Base-by-base conservation (phyloP, 2,888 invertebrate genomes). In the Ophion obscuratus region DNA sequence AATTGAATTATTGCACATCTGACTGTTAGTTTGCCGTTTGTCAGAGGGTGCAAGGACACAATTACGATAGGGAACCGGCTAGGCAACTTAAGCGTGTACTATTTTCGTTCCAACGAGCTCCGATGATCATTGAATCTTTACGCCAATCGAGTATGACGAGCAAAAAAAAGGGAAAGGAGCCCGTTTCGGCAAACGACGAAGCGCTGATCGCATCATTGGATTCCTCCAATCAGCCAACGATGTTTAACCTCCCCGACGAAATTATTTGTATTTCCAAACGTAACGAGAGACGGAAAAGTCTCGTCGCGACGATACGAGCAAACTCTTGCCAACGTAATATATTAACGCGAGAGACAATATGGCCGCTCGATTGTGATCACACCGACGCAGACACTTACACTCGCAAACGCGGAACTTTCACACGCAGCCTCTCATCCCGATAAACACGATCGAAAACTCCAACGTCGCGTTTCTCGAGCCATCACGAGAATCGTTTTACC, bases 231-330 rank as follows among this genome's bases (percentile, higher is more conserved):
- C 88, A 89, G 83, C 88, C 89, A 89, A 89, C 90, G 90, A 90
- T 90, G 89, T 91, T 90, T 91, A 89, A 61, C 89, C 90, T 91
- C 90, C 90, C 91, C 91, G 92, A 91, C 89, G 87, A 90, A 91
- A 90, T 91, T 90, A 87, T 81, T 74, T 81, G 53, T 73, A 76
- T 70, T 70, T 27, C 24, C 27, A 68, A 79, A 24, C 14, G 24
- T 7, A n/a, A 84, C 17, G 62, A 79, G 59, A 62, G 14, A 81
- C n/a, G 64, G 70, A 74, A 44, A 76, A 36, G 61, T 68, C 68
- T 62, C 64, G 61, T 62, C 76, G 83, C 74, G 80, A 85, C 67
- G 85, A 71, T 67, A 75, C 53, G 53, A 53, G 53, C 4, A 62
- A 73, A 61, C 78, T 81, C 80, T 57, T 77, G 71, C 66, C 66